phyloP scores from a whole-genome alignment of 2,888 invertebrate species.

The Rutpela maculata region DNA sequence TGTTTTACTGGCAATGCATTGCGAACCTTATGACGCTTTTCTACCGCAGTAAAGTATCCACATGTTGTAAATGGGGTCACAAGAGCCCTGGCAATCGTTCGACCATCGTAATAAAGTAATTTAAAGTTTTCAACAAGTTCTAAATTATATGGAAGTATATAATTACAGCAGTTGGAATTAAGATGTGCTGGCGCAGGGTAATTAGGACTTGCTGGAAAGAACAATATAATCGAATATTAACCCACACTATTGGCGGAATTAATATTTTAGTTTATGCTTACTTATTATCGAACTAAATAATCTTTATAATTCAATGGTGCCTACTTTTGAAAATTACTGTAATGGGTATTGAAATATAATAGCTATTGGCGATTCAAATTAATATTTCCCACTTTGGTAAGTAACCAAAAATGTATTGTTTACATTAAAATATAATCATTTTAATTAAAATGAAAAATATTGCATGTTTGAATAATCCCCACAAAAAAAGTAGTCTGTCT shows the following conservation, averaged over 20 bases:
- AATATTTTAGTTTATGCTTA: not conserved
- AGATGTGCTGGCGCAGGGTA: slow-evolving; percentile 11
- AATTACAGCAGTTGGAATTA: slow-evolving; percentile 29
- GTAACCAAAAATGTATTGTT: too few species aligned
- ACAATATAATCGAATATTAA: slow-evolving; percentile 9
- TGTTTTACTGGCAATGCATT: not conserved
- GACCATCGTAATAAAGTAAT: slow-evolving; percentile 30
- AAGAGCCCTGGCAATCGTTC: slow-evolving; percentile 27
- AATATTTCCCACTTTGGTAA: too few species aligned
- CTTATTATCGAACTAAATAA: not conserved
- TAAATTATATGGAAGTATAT: slow-evolving; percentile 32
- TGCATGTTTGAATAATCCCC: too few species aligned
- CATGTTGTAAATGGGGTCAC: slow-evolving; percentile 32
- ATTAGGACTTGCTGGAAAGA: slow-evolving; percentile 7
- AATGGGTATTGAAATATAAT: too few species aligned
- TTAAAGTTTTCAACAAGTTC: slow-evolving; percentile 33
- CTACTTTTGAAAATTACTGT: not conserved
- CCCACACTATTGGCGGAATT: not conserved
- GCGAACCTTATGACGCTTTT: not conserved
- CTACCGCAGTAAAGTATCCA: slow-evolving; percentile 20
- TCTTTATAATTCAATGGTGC: not conserved
- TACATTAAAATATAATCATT: too few species aligned
- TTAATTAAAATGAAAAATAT: too few species aligned
- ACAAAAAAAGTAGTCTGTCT: too few species aligned
- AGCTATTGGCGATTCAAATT: too few species aligned